These are phyloP conservation scores for Drosophila ezoana DNA, from an alignment of 2,888 invertebrate species.

Conservation along the genomic window DNA sequence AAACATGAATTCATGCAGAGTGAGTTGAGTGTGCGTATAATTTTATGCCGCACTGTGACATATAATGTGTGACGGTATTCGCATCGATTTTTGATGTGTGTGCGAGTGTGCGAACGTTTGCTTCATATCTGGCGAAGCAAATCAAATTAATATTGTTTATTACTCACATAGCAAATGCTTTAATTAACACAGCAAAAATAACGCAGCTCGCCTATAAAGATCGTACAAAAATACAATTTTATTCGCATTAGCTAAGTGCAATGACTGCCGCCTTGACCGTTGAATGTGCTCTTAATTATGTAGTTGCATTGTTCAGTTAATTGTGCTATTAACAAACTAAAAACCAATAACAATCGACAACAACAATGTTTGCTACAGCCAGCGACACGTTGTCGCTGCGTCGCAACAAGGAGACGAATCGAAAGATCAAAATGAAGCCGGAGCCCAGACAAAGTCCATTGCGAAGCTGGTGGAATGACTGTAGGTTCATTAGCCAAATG, in stretches of 20 bases:
- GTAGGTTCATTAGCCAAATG: conserved; percentile 64
- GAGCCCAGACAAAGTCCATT: conserved; percentile 37
- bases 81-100: conserved; percentile 35
- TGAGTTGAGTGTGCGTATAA: conserved; percentile 59
- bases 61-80: conserved; percentile 50
- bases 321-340: conserved; percentile 40
- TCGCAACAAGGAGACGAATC: conserved; percentile 49
- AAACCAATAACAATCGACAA: conserved; percentile 48
- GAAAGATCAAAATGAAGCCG: conserved; percentile 53
- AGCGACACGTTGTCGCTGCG: conserved; percentile 59
- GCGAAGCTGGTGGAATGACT: conserved; percentile 80
- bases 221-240: conserved; percentile 15
- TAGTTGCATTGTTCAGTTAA: conserved; percentile 51
- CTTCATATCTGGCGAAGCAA: conserved; percentile 45
- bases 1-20: conserved; percentile 75
- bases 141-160: conserved; percentile 52
- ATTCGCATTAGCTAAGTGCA: conserved; percentile 55
- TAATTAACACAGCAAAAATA: conserved; percentile 52
- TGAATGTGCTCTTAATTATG: conserved; percentile 46
- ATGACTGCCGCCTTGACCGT: conserved; percentile 57
- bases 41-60: conserved; percentile 57
- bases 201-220: conserved; percentile 11
- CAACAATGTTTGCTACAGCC: conserved; percentile 73
- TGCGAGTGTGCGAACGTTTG: conserved; percentile 15
- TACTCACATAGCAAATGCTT: conserved; percentile 47